Conservation (phyloP, 2,113 vertebrate genomes). For the Sakesphorus luctuosus region DNA sequence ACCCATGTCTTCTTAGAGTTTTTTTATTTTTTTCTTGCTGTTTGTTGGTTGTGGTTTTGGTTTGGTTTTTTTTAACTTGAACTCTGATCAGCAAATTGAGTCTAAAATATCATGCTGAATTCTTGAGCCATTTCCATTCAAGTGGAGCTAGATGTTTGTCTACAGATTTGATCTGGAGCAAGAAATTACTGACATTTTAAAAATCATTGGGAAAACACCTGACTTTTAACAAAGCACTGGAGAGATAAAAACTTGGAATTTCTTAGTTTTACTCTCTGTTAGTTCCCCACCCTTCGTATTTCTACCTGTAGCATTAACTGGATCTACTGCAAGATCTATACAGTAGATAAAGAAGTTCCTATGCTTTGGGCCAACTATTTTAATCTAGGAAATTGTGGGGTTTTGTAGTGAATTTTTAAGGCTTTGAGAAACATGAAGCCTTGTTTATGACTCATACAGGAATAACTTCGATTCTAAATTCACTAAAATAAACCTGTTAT, state of each 20-base stretch:
- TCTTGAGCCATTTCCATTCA: background rate
- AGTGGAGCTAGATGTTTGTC: background rate
- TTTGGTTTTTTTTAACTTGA: background rate
- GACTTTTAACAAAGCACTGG: background rate
- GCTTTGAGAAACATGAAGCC: background rate
- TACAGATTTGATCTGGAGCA: background rate
- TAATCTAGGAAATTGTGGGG: background rate
- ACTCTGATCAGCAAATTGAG: background rate
- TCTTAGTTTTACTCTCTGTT: background rate
- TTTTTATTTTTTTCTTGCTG: rapidly evolving
- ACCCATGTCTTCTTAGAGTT: background rate
- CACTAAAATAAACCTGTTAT: constrained; percentile 6
- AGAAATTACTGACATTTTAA: background rate
- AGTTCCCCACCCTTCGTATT: background rate
- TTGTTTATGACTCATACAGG: constrained; percentile 1
- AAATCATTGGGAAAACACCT: background rate
- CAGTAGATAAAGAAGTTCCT: background rate
- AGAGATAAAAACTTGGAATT: background rate
- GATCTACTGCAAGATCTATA: background rate
- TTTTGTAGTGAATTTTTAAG: background rate
- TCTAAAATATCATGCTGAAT: background rate
- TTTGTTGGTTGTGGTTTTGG: background rate
- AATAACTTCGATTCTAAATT: constrained; percentile 24
- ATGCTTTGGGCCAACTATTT: background rate
- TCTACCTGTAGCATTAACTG: background rate